A percentile compares a stretch with the other conserved stretches of the same genome.
Conservation (phyloP, 2,113 vertebrate species). For the Sinocyclocheilus maitianheensis region DNA sequence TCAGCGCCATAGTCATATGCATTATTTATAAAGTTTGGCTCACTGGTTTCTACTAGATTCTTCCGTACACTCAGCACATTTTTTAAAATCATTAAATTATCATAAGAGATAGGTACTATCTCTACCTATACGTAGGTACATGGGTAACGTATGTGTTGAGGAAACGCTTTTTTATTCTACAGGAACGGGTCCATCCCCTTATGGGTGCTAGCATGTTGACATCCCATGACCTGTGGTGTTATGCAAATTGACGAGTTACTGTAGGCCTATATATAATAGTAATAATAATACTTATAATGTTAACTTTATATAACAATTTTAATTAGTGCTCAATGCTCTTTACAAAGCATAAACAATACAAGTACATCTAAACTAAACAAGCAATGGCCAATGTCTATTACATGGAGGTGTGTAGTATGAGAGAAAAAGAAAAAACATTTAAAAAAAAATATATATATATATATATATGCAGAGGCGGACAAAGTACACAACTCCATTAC, state of each 20-base stretch:
- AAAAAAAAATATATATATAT: background rate
- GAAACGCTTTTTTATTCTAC: background rate
- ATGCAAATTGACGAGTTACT: background rate
- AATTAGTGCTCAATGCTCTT: background rate
- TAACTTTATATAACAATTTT: background rate
- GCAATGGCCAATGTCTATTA: background rate
- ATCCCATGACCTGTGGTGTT: background rate
- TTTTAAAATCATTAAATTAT: background rate
- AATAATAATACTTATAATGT: background rate
- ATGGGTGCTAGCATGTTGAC: background rate
- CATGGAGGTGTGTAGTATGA: background rate
- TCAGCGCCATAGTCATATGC: conserved; percentile 68
- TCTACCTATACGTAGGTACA: background rate
- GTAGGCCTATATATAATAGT: too few species aligned
- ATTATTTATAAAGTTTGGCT: conserved; percentile 79
- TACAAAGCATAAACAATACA: background rate
- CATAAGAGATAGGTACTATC: background rate
- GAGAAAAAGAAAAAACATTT: background rate
- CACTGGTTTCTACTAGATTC: conserved; percentile 5
- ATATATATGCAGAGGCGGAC: too few species aligned
- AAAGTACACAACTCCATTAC: too few species aligned
- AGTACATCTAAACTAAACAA: background rate
- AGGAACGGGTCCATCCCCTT: background rate
- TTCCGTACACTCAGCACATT: background rate
- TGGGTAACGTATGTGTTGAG: background rate